Conservation (phyloP, 2,888 invertebrate species). For the Drosophila borborema region DNA sequence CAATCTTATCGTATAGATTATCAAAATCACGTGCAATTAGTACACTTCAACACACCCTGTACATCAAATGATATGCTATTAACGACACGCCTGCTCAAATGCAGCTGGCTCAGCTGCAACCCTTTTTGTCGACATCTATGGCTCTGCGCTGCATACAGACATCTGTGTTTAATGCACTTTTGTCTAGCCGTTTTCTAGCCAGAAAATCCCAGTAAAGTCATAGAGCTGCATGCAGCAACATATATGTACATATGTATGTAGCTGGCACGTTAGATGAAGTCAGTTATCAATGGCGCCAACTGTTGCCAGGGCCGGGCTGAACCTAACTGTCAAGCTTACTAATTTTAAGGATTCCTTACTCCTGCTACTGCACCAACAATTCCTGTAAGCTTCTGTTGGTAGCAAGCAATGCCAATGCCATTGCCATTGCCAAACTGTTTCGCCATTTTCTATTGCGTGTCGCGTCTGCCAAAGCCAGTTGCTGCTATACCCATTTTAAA, state of each 20-base stretch:
- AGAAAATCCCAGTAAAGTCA: constrained; percentile 17
- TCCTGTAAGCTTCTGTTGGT: not conserved
- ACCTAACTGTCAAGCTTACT: constrained; percentile 61
- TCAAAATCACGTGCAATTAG: constrained; percentile 24
- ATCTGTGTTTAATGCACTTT: constrained; percentile 66
- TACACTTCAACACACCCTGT: constrained; percentile 5
- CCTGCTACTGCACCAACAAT: not conserved
- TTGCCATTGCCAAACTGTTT: constrained; percentile 59
- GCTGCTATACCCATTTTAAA: constrained; percentile 8
- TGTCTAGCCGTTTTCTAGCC: constrained; percentile 39
- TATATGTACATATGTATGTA: not conserved
- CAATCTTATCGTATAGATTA: constrained; percentile 3
- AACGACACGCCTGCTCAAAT: not conserved
- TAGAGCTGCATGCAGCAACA: constrained; percentile 3
- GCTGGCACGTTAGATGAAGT: constrained; percentile 34
- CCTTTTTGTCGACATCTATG: constrained; percentile 19
- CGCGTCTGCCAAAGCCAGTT: constrained; percentile 64
- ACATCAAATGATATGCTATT: constrained; percentile 8
- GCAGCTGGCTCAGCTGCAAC: constrained; percentile 41
- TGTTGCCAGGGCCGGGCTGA: constrained; percentile 36
- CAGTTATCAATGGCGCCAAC: constrained; percentile 55
- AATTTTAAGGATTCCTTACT: constrained; percentile 52
- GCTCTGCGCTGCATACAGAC: constrained; percentile 7
- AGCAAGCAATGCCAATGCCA: constrained; percentile 43
- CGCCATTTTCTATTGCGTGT: constrained; percentile 59